Evolutionary conservation across 2,888 invertebrate genomes (phyloP), one percentile per base, ranked within the genome.

Genomic region (Nasonovia ribisnigri): DNA sequence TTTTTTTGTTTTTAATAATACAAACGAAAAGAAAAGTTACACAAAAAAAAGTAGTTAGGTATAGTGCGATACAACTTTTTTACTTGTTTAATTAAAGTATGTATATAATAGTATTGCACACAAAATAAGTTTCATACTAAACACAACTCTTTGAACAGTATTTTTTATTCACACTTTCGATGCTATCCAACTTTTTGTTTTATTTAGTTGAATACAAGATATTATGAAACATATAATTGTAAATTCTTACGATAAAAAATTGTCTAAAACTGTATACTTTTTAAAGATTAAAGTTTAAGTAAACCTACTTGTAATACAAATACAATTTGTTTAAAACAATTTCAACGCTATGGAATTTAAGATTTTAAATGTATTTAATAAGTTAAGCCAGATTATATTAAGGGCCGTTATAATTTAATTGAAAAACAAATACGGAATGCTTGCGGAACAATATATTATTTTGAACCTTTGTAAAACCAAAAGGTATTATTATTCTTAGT

Each of bases 71-170:
- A 43, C 42, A 43, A 48, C 84, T 91, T 84, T 91, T 91, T 91
- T 10, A 24, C 24, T 54, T n/a, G 91, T 84, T 91, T 54, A 84
- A 91, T 91, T 84, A 84, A 91, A 91, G 54, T 54, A 84, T 91
- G 43, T 84, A 84, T 77, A 84, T 84, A 54, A 84, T 84, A 54
- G 91, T 91, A 54, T n/a, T 57, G 29, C 54, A 84, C 42, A 43
- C 43, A 84, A 54, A 54, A 91, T 84, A 84, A 91, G 91, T 91
- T 91, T 91, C 84, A 84, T 36, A 42, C 51, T 24, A 90, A 90
- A 90, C 46, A 4, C 36, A 67, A 67, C 48, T 46, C 67, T 90
- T 90, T 90, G 60, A 90, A 48, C 46, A n/a, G n/a, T 67, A 90
- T 46, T 90, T 90, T 77, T 77, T 77, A 42, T 77, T 36, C 77